Evolutionary conservation across 1,140 invertebrate genomes (phyloP).

Genomic region (Melipona quadrifasciata): DNA sequence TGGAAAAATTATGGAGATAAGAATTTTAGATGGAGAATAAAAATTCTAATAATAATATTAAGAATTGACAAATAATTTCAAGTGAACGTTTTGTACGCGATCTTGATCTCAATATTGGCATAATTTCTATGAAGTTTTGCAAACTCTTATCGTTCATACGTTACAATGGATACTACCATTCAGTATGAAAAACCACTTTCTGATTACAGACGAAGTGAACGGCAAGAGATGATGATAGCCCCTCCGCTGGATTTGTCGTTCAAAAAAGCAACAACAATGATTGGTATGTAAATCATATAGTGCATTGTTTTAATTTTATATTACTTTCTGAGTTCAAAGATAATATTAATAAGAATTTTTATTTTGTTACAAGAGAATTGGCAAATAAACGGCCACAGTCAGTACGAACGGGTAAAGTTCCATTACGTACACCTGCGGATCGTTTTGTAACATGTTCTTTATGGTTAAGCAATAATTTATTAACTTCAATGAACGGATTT

Average conservation of each 20-base stretch:
- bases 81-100: neutral
- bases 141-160: neutral
- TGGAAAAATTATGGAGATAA: slow-evolving; percentile 16
- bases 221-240: slow-evolving; percentile 64
- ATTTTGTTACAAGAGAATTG: slow-evolving; percentile 69
- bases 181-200: slow-evolving; percentile 33
- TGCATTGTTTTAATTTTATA: neutral
- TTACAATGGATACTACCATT: slow-evolving; percentile 24
- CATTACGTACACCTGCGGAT: slow-evolving; percentile 71
- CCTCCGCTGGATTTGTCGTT: slow-evolving; percentile 75
- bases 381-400: slow-evolving; percentile 64
- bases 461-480: slow-evolving; percentile 83
- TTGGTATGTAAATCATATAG: slow-evolving; percentile 63
- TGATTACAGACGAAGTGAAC: slow-evolving; percentile 61
- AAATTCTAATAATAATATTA: slow-evolving; percentile 14
- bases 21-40: neutral
- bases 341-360: slow-evolving; percentile 28
- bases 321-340: neutral
- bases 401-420: slow-evolving; percentile 75
- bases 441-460: slow-evolving; percentile 80
- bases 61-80: slow-evolving; percentile 10
- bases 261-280: slow-evolving; percentile 68
- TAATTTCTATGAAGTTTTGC: neutral
- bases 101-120: neutral
- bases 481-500: slow-evolving; percentile 76